Conservation (phyloP, 2,113 vertebrate species). For the Phaetusa simplex region DNA sequence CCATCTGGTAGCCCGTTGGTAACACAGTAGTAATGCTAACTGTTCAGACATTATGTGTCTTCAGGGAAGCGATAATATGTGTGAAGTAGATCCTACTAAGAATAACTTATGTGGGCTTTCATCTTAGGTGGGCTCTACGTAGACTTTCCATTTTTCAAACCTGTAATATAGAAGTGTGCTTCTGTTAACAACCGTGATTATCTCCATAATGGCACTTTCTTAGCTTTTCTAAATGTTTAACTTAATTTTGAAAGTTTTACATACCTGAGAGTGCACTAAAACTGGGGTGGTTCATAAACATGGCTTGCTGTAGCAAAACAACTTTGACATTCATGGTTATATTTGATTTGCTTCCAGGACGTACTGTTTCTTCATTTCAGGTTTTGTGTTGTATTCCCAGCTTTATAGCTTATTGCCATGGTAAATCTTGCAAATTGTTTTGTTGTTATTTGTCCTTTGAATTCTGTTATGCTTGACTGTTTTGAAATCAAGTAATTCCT, state of each 20-base stretch:
- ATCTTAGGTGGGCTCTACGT: neutral
- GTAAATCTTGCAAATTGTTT: neutral
- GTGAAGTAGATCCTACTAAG: neutral
- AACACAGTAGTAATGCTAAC: neutral
- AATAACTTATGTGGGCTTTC: neutral
- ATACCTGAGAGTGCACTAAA: neutral
- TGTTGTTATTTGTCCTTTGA: neutral
- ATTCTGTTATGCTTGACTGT: neutral
- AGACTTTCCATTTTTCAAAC: neutral
- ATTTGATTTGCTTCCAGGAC: neutral
- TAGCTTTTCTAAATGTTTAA: neutral
- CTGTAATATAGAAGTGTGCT: neutral
- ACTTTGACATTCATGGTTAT: neutral
- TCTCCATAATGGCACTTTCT: neutral
- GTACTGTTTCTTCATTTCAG: neutral
- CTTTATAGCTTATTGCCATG: constrained; percentile 18
- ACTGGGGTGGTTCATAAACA: neutral
- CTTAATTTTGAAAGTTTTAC: neutral
- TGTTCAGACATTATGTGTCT: neutral
- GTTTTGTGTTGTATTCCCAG: neutral
- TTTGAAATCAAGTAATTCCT: neutral
- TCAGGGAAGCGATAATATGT: neutral
- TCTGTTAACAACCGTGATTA: neutral
- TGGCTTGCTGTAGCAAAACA: neutral
- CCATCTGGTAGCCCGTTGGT: neutral